Conservation (phyloP, 2,888 invertebrate species). For the Lithophane socia region DNA sequence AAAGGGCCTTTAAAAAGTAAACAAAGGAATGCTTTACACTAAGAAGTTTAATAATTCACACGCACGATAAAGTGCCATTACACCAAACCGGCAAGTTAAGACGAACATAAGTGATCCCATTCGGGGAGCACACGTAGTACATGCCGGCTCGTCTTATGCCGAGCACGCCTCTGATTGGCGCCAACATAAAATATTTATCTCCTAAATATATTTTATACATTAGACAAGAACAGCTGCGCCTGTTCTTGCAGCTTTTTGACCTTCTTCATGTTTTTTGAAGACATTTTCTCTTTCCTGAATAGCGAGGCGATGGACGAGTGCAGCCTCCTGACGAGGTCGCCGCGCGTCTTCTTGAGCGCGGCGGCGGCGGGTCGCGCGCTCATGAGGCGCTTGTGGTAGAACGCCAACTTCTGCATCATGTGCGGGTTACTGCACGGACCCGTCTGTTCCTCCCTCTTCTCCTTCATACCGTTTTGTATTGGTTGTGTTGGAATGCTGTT, state of each 20-base stretch:
- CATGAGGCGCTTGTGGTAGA: slow-evolving; percentile 73
- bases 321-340: slow-evolving; percentile 73
- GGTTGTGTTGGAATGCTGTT: slow-evolving; percentile 70
- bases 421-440: slow-evolving; percentile 47
- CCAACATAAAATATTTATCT: slow-evolving; percentile 71
- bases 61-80: slow-evolving; percentile 84
- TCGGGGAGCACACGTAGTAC: slow-evolving; percentile 68
- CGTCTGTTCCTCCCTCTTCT: slow-evolving; percentile 27
- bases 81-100: slow-evolving; percentile 81
- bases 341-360: slow-evolving; percentile 73
- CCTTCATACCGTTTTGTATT: slow-evolving; percentile 52
- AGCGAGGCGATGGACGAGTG: slow-evolving; percentile 73
- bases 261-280: slow-evolving; percentile 78
- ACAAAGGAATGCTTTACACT: slow-evolving; percentile 82
- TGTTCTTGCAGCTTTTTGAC: slow-evolving; percentile 78
- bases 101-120: slow-evolving; percentile 73
- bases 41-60: slow-evolving; percentile 86
- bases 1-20: slow-evolving; percentile 50
- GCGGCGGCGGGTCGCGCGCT: slow-evolving; percentile 69
- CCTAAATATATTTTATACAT: slow-evolving; percentile 77
- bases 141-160: slow-evolving; percentile 63
- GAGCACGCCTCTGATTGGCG: slow-evolving; percentile 68
- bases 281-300: slow-evolving; percentile 68
- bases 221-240: slow-evolving; percentile 81
- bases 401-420: slow-evolving; percentile 71